These are phyloP conservation scores for Nasonia longicornis DNA, from an alignment of 1,140 invertebrate species.

Conservation along the genomic window DNA sequence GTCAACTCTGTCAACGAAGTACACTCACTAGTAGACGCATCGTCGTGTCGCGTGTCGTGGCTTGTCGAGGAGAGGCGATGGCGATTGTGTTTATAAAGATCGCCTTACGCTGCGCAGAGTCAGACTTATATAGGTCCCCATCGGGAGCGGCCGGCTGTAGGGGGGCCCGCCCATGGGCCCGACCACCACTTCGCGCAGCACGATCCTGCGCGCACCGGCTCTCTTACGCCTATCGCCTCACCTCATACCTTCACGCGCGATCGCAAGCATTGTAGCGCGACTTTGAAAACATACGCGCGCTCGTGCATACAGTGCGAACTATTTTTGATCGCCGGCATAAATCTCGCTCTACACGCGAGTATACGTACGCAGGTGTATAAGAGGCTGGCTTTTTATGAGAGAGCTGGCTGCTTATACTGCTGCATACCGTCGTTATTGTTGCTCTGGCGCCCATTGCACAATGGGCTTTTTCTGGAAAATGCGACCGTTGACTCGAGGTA, in stretches of 20 bases:
- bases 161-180: slow-evolving; percentile 66
- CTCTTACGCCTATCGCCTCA: slow-evolving; percentile 1
- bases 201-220: slow-evolving; percentile 26
- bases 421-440: too few species aligned
- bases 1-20: neutral
- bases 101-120: slow-evolving; percentile 58
- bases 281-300: slow-evolving; percentile 54
- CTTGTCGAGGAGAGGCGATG: slow-evolving; percentile 55
- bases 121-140: slow-evolving; percentile 67
- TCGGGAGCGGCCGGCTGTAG: slow-evolving; percentile 60
- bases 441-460: too few species aligned
- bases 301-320: neutral
- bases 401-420: too few species aligned
- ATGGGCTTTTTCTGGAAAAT: too few species aligned
- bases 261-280: slow-evolving; percentile 50
- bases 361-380: neutral
- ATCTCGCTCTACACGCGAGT: neutral
- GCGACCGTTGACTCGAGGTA: too few species aligned
- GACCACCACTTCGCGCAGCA: slow-evolving; percentile 59
- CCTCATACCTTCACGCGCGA: slow-evolving; percentile 46
- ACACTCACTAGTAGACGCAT: slow-evolving; percentile 64
- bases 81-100: slow-evolving; percentile 64
- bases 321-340: neutral
- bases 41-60: slow-evolving; percentile 46
- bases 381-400: neutral